A percentile compares a stretch with the other conserved stretches of the same genome.
phyloP scores from a whole-genome alignment of 2,113 vertebrate species.

The Myodes glareolus region DNA sequence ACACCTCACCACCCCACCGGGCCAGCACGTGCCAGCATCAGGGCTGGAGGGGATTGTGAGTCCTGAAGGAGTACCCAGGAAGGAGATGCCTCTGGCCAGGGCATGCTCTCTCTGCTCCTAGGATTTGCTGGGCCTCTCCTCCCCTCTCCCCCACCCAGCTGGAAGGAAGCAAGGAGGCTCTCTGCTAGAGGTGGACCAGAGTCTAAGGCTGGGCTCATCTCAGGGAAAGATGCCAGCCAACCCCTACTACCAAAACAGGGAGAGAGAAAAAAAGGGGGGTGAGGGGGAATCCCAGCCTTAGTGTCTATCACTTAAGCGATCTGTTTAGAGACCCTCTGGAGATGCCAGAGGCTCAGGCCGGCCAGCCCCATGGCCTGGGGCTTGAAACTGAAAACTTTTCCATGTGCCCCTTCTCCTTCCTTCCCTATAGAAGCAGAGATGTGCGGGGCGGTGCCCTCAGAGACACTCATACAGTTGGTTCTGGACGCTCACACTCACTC shows the following conservation, averaged over 20 bases:
- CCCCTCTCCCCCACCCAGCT: neutral
- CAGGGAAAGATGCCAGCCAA: constrained; percentile 27
- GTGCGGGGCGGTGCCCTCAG: constrained; percentile 64
- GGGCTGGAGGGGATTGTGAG: constrained; percentile 12
- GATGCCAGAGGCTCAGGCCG: neutral
- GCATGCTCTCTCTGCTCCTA: constrained; percentile 7
- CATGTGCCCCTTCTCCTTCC: neutral
- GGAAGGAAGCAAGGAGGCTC: neutral
- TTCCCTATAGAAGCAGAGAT: constrained; percentile 20
- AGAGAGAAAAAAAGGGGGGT: no score
- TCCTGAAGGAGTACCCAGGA: neutral
- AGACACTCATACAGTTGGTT: constrained; percentile 80
- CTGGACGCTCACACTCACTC: constrained; percentile 57
- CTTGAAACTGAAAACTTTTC: constrained; percentile 60
- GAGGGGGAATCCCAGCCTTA: neutral
- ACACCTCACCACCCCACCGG: neutral
- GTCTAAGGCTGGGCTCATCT: neutral
- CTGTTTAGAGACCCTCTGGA: neutral
- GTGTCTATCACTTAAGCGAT: neutral
- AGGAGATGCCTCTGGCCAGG: neutral
- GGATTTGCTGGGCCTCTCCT: neutral
- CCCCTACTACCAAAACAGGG: constrained; percentile 8
- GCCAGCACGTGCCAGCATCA: neutral
- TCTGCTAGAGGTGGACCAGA: neutral
- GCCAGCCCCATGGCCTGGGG: neutral